phyloP scores from a whole-genome alignment of 2,797 vertebrate species.

The Arnoldichthys spilopterus region DNA sequence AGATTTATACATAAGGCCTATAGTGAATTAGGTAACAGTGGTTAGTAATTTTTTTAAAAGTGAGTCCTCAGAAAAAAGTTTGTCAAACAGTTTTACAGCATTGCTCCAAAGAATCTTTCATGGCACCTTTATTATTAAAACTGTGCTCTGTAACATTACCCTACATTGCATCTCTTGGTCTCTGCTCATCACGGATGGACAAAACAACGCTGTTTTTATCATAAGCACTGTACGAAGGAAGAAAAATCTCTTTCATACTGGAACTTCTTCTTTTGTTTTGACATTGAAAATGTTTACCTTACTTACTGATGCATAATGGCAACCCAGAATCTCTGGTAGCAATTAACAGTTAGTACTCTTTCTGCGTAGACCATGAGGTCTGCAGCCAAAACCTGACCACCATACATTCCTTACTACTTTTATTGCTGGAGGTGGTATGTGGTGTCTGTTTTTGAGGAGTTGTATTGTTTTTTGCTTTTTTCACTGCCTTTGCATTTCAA shows the following conservation, averaged over 20 bases:
- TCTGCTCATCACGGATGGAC: constrained; percentile 24
- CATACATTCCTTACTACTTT: constrained; percentile 50
- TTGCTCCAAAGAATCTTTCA: not conserved
- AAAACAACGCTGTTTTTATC: constrained; percentile 2
- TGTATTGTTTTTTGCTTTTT: constrained; percentile 43
- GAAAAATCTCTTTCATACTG: constrained; percentile 21
- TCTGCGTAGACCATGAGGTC: constrained; percentile 46
- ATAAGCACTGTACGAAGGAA: constrained; percentile 17
- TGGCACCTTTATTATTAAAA: constrained; percentile 1
- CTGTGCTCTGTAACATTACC: not conserved
- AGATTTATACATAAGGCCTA: too few relatives aligned
- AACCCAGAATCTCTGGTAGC: constrained; percentile 24
- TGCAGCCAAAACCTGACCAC: constrained; percentile 34
- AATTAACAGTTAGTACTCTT: constrained; percentile 46
- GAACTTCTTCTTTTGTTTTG: constrained; percentile 29
- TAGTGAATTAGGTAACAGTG: too few relatives aligned
- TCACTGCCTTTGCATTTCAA: constrained; percentile 62
- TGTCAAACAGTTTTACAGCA: not conserved
- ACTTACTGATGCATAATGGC: constrained; percentile 23
- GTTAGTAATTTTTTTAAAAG: too few relatives aligned
- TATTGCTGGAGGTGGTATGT: constrained; percentile 55
- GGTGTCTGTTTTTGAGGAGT: constrained; percentile 29
- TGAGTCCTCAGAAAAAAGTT: too few relatives aligned
- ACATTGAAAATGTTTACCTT: constrained; percentile 43
- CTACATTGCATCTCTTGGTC: not conserved